A percentile compares a stretch with the other conserved stretches of the same genome.
Conservation (phyloP, 2,888 invertebrate genomes). For the Entomobrya proxima region DNA sequence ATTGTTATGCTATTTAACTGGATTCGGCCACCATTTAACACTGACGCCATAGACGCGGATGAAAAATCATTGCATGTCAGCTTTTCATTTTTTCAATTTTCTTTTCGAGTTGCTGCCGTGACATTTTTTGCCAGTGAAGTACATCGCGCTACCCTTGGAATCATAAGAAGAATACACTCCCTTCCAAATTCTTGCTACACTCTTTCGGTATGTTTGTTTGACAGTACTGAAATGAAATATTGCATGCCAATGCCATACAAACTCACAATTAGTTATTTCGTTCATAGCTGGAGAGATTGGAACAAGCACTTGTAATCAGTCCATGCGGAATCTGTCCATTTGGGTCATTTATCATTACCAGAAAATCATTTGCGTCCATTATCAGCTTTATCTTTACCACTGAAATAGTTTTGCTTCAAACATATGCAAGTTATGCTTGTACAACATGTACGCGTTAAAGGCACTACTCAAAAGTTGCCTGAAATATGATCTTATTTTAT, state of each 20-base stretch:
- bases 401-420: slow-evolving; percentile 41
- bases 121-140: neutral
- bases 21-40: neutral
- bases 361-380: slow-evolving; percentile 29
- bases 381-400: slow-evolving; percentile 45
- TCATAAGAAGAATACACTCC: neutral
- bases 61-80: neutral
- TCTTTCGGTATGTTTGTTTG: too few relatives aligned
- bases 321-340: slow-evolving; percentile 42
- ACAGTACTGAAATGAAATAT: too few relatives aligned
- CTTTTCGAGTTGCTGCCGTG: neutral
- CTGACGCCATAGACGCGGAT: too few relatives aligned
- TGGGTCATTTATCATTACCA: slow-evolving; percentile 34
- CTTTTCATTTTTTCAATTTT: neutral
- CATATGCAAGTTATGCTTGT: slow-evolving; percentile 3
- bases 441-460: too few relatives aligned
- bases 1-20: neutral
- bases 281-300: slow-evolving; percentile 41
- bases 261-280: neutral
- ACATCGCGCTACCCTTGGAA: neutral
- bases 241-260: too few relatives aligned
- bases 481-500: too few relatives aligned
- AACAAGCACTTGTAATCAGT: slow-evolving; percentile 1
- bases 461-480: too few relatives aligned
- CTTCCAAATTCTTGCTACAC: neutral